Percentiles rank a stretch among this genome's conserved stretches.
Conservation (phyloP, 2,113 vertebrate species). For the Macrotus californicus region DNA sequence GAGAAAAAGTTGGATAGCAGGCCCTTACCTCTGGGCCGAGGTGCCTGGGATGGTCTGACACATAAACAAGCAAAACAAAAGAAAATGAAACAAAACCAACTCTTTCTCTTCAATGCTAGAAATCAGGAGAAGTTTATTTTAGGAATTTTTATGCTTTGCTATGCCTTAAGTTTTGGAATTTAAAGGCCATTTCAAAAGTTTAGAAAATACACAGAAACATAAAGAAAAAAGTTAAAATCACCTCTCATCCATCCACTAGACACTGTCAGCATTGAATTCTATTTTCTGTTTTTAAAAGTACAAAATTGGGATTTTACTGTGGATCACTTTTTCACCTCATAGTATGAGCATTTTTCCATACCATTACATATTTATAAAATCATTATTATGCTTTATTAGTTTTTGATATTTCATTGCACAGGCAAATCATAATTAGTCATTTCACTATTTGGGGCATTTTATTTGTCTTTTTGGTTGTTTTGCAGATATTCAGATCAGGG, state of each 20-base stretch:
- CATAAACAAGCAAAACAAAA: background rate
- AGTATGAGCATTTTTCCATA: background rate
- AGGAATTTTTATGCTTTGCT: background rate
- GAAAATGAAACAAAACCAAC: background rate
- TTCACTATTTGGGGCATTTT: background rate
- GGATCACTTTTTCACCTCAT: background rate
- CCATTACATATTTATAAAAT: background rate
- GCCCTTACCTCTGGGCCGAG: background rate
- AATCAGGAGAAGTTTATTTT: background rate
- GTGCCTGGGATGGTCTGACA: background rate
- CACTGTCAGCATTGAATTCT: background rate
- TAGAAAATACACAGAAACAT: background rate
- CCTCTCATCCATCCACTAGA: background rate
- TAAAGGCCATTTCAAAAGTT: background rate
- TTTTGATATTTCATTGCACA: background rate
- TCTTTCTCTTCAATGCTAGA: background rate
- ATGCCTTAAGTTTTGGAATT: background rate
- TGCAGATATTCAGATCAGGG: background rate
- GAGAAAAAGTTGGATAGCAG: background rate
- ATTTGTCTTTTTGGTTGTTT: background rate
- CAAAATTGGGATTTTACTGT: background rate
- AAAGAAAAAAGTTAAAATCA: background rate
- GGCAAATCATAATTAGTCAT: background rate
- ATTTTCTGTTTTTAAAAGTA: constrained; percentile 12
- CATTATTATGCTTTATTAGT: background rate